Evolutionary conservation across 64 coral and sea anemone species (phyloP), one percentile per base, ranked within the genome.

Genomic region (Catalaphyllia jardinei): DNA sequence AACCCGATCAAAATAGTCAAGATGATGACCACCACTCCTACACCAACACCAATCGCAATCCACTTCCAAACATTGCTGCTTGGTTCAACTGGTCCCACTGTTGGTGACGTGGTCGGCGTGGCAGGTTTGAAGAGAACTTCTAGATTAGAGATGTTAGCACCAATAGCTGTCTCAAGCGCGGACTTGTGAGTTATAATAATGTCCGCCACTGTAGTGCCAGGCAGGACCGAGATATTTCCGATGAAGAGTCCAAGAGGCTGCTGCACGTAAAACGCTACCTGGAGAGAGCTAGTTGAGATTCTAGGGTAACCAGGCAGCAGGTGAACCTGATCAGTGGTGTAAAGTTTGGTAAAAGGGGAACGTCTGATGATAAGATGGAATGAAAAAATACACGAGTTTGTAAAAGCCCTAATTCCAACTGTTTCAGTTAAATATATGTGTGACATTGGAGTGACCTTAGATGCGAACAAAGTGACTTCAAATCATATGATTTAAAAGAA

Each of bases 201-300:
- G 17, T 14, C 29, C 29, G 20, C 29, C 19, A 83, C 18, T 39
- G 79, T 25, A 31, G 5, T n/a, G 30, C 79, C 30, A 33, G 59
- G 79, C 29, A 83, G 31, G 19, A 39, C 60, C 4, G 79, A 65
- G 22, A 10, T 1, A 67, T 83, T 67, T 39, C 79, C 79, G 59
- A 83, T 65, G 69, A 90, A 67, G 5, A 72, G 13, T 31, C 63
- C 64, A 38, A 71, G 17, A 17, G 78, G 78, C 30, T 82, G 79
- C 31, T 82, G 51, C 13, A 90, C 79, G 67, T 90, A 90, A 33
- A 90, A 90, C 9, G 77, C 88, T 30, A 90, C 33, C n/a, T 52
- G 78, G 24, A 80, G 17, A 50, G 24, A 72, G 55, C 9, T 55
- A 29, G n/a, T 27, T 2, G 31, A 17, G 62, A 73, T 79, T 3